A percentile compares a stretch with the other conserved stretches of the same genome.
phyloP scores from a whole-genome alignment of 2,888 invertebrate genomes.

The Aradus depressus region DNA sequence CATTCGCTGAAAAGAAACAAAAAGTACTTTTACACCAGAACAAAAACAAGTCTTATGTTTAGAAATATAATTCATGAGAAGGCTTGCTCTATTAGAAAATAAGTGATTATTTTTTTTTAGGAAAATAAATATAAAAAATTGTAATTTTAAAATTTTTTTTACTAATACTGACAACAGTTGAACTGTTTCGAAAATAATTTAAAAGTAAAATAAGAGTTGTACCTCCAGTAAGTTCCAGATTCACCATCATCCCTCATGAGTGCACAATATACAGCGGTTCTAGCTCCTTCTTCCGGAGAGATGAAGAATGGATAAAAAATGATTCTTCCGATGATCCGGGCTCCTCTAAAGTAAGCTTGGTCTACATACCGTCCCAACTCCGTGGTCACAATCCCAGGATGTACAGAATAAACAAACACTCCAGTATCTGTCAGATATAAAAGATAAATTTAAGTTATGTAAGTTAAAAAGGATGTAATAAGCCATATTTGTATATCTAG shows the following conservation, averaged over 20 bases:
- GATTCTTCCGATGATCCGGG: constrained; percentile 37
- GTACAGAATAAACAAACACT: constrained; percentile 56
- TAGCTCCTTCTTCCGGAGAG: constrained; percentile 54
- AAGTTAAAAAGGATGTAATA: no score
- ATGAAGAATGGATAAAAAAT: constrained; percentile 20
- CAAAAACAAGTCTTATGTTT: no score
- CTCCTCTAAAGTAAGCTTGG: constrained; percentile 42
- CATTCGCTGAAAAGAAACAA: constrained; percentile 29
- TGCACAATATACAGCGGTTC: constrained; percentile 62
- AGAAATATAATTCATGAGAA: no score
- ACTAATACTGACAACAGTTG: no score
- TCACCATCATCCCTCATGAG: constrained; percentile 44
- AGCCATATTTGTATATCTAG: no score
- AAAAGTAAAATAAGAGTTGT: background rate
- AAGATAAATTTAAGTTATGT: no score
- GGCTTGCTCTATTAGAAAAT: no score
- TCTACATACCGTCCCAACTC: constrained; percentile 59
- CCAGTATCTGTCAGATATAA: constrained; percentile 34
- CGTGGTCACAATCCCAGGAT: constrained; percentile 64
- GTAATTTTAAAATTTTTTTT: no score
- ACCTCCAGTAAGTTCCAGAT: constrained; percentile 33
- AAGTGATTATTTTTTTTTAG: no score
- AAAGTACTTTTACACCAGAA: background rate
- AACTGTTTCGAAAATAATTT: no score
- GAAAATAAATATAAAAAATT: no score